Evolutionary conservation across 2,888 invertebrate genomes (phyloP), one percentile per base, ranked within the genome.

Genomic region (Caenorhabditis imperialis): DNA sequence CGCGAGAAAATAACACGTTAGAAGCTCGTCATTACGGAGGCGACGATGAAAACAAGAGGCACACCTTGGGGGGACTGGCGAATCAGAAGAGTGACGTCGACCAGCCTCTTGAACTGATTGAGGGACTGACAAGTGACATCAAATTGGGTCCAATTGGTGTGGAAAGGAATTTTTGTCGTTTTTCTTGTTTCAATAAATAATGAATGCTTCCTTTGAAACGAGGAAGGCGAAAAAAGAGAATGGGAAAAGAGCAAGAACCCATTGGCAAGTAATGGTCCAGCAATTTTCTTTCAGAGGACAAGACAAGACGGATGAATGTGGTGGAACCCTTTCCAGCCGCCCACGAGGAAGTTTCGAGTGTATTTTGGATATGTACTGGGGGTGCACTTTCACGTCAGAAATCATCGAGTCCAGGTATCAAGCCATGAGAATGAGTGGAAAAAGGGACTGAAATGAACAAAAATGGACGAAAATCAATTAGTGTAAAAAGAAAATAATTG

Each of bases 161-260:
- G n/a, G n/a, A n/a, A n/a, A n/a, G n/a, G n/a, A n/a, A n/a, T n/a
- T n/a, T n/a, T n/a, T n/a, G n/a, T n/a, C n/a, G n/a, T n/a, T n/a
- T n/a, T n/a, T n/a, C 51, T 51, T 65, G 65, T 67, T 67, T 57
- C 57, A 22, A 57, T 57, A 70, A 70, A 70, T 54, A 70, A 70
- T 50, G 42, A 48, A 70, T n/a, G n/a, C n/a, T n/a, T n/a, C n/a
- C n/a, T n/a, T n/a, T n/a, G n/a, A n/a, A n/a, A n/a, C n/a, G n/a
- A n/a, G n/a, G n/a, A n/a, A n/a, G n/a, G n/a, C 48, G 54, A 22
- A 33, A 60, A 57, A 40, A 51, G 38, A 22, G 50, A 14, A 33
- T 57, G 57, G 50, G 51, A 67, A 51, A 67, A 45, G 50, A 33
- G 57, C 57, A 40, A 54, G 25, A 65, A 57, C 30, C 53, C 40